Percentiles rank a stretch among this genome's conserved stretches.
These are phyloP conservation scores for Plectrocnemia conspersa DNA, from an alignment of 1,140 invertebrate species.

Conservation along the genomic window DNA sequence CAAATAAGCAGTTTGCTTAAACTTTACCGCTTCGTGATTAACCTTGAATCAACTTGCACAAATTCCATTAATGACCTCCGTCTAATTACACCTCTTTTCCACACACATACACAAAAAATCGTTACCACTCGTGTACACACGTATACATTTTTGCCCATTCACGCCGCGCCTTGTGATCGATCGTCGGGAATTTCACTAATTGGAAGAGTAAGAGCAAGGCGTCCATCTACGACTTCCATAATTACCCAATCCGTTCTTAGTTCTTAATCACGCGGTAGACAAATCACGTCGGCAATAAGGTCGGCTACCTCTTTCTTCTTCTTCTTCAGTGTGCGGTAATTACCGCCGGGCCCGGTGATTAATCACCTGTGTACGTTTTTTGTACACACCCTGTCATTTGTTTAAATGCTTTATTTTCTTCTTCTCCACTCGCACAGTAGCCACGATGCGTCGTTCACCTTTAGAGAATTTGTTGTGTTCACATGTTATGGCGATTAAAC, in stretches of 20 bases:
- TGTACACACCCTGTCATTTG: constrained; percentile 28
- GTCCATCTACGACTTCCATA: neutral
- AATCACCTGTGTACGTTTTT: constrained; percentile 26
- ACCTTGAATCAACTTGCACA: too few relatives aligned
- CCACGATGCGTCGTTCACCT: constrained; percentile 13
- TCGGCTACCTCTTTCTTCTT: constrained; percentile 28
- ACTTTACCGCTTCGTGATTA: too few relatives aligned
- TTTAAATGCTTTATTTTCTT: constrained; percentile 30
- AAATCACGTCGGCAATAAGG: constrained; percentile 30
- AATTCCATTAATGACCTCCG: too few relatives aligned
- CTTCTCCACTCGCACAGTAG: constrained; percentile 8
- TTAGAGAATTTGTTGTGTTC: constrained; percentile 15
- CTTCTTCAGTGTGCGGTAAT: constrained; percentile 16
- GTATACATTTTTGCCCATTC: too few relatives aligned
- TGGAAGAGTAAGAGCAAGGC: constrained; percentile 1
- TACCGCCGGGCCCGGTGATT: constrained; percentile 25
- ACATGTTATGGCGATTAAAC: neutral
- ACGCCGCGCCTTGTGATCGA: neutral
- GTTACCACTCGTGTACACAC: too few relatives aligned
- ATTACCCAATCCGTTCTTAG: constrained; percentile 8
- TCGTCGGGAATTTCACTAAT: constrained; percentile 6
- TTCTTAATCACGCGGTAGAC: constrained; percentile 32
- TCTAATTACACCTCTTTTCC: too few relatives aligned
- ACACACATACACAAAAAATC: too few relatives aligned
- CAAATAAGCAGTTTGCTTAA: too few relatives aligned